Evolutionary conservation across 2,113 vertebrate species (phyloP), one percentile per base, ranked within the genome.

Genomic region (Miniopterus natalensis): DNA sequence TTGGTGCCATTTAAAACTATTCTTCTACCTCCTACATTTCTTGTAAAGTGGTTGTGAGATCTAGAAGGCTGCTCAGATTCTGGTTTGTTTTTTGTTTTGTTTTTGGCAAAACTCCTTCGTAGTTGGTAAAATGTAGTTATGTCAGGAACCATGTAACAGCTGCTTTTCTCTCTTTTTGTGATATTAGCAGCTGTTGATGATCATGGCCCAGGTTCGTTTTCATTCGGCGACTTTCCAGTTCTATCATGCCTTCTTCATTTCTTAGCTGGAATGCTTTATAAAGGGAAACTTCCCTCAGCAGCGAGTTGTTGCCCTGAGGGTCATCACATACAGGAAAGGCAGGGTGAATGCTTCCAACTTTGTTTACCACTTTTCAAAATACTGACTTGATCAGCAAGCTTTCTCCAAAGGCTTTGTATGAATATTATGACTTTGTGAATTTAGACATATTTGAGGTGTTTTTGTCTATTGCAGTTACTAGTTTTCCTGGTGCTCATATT

Each of bases 21-120:
- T 70, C 36, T 79, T 87, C 45, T 61, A 13, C 31, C 71, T 31
- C 61, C 49, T 21, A 0, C 66, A 31, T 75, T 85, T 71, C 80
- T 77, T 84, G 18, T 65, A 84, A 45, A 68, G 31, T n/a, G 14
- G 10, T 45, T 68, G 63, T 75, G 59, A 59, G 53, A 88, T 42
- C 42, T 81, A 89, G 86, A 94, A 83, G 25, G 36, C 70, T 55
- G 49, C 63, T 59, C 55, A 71, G 51, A 88, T 81, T 73, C 70
- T 95, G 74, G 17, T 59, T 84, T 93, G 40, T 25, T 20, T 87
- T 87, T n/a, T 47, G 40, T n/a, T 83, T 93, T 40, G 13, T 5
- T 86, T 85, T 66, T 63, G 70, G 57, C 23, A 59, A 51, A 89
- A 89, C 36, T 11, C 20, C 59, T 25, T 47, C 20, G 23, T 6